Percentiles rank a stretch among this genome's conserved stretches.
Conservation (phyloP, 2,113 vertebrate genomes). For the Cinclus cinclus region DNA sequence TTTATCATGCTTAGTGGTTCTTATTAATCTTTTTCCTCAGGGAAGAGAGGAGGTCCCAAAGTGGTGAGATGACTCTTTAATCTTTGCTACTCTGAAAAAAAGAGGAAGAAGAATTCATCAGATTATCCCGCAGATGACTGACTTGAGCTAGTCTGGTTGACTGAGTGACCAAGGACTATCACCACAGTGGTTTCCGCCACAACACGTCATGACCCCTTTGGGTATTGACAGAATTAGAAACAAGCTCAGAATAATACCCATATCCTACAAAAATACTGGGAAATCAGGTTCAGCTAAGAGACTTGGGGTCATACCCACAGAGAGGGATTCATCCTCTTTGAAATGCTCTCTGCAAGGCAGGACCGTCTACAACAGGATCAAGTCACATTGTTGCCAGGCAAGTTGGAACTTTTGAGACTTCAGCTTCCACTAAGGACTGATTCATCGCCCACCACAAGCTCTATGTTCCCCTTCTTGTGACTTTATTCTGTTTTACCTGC, state of each 20-base stretch:
- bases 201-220: not conserved
- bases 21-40: not conserved
- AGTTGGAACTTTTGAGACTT: not conserved
- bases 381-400: not conserved
- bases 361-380: not conserved
- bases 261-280: not conserved
- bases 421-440: not conserved
- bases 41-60: not conserved
- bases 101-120: not conserved
- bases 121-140: not conserved
- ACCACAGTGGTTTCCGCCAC: not conserved
- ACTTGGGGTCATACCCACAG: not conserved
- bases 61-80: not conserved
- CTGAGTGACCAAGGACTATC: not conserved
- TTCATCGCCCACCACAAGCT: not conserved
- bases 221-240: not conserved
- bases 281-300: not conserved
- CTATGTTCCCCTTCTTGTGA: not conserved
- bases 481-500: not conserved
- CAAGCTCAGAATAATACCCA: not conserved
- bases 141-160: not conserved
- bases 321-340: not conserved
- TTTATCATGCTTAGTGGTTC: constrained; percentile 32
- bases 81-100: not conserved
- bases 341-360: not conserved